These are phyloP conservation scores for Deroptyus accipitrinus DNA, from an alignment of 2,113 vertebrate species.

Conservation along the genomic window DNA sequence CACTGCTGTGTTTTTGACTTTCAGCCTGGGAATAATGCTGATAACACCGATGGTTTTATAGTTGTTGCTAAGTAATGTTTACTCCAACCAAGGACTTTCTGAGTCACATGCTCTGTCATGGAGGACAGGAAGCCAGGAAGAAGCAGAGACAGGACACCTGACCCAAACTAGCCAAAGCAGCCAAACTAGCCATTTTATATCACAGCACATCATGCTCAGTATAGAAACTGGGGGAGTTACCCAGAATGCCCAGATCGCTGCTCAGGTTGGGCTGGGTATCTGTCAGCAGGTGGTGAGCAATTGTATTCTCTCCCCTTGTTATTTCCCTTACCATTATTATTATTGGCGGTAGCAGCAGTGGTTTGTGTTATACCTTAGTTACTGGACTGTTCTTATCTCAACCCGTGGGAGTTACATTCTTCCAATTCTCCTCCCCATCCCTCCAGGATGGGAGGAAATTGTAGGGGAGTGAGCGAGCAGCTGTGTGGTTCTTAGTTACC, in stretches of 20 bases:
- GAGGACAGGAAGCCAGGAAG: too few relatives aligned
- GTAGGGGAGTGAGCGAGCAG: not conserved
- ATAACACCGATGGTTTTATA: too few relatives aligned
- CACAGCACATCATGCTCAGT: not conserved
- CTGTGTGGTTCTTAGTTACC: not conserved
- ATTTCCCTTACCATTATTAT: not conserved
- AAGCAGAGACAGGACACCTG: too few relatives aligned
- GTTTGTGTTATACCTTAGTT: not conserved
- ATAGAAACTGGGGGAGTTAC: not conserved
- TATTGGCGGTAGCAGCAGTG: not conserved
- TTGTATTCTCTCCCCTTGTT: not conserved
- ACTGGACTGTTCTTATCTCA: not conserved
- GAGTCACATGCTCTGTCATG: too few relatives aligned
- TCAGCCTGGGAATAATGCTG: too few relatives aligned
- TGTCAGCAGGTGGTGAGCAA: rapidly evolving
- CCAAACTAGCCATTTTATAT: not conserved
- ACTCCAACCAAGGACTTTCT: too few relatives aligned
- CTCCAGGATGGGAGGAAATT: not conserved
- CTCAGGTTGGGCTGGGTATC: not conserved
- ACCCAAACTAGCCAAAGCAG: too few relatives aligned
- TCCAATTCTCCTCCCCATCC: not conserved
- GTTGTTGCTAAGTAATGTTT: too few relatives aligned
- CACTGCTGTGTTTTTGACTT: too few relatives aligned
- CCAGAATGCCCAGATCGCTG: not conserved
- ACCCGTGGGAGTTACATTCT: not conserved